Evolutionary conservation across 92 coral and sea anemone species (phyloP), one percentile per base, ranked within the genome.

Genomic region (Paramuricea clavata): DNA sequence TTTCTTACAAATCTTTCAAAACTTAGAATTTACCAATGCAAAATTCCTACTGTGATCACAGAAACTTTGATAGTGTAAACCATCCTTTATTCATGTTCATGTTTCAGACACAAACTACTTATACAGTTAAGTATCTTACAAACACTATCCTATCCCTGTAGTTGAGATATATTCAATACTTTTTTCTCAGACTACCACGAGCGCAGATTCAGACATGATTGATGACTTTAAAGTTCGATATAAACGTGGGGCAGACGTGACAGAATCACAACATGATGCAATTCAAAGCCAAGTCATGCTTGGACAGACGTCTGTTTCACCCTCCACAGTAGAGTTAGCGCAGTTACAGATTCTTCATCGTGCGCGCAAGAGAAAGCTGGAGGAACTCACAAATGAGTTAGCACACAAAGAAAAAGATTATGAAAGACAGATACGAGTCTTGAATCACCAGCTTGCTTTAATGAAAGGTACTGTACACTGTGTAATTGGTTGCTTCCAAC

Each of bases 341-440:
- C 99, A 97, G 86, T 89, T 97, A 7, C 98, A 94, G 88, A 81
- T 93, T n/a, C 79, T 97, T 78, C 93, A 97, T 77, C 93, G 92
- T 69, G 99, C 99, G 22, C 91, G 99, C 12, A 98, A 98, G 25
- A 82, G 99, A 47, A 94, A 97, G 49, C 83, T 97, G 62, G 97
- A 97, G 82, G 98, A 97, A 44, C 57, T 97, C 73, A 93, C 94
- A 19, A 85, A 86, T 54, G 86, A 91, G 60, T 62, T 94, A 73
- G 89, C 92, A n/a, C 83, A 72, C 59, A 89, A 93, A 76, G 99
- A 97, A 70, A 95, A 97, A n/a, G 99, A 94, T 65, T 81, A 93
- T 85, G 90, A 92, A 79, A 87, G 92, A 67, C 93, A 97, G 91
- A 94, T 94, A 15, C 87, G 99, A 85, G 83, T 97, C 34, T 85